Base-by-base conservation (phyloP, 2,888 invertebrate species). In the Agrilus biguttatus region DNA sequence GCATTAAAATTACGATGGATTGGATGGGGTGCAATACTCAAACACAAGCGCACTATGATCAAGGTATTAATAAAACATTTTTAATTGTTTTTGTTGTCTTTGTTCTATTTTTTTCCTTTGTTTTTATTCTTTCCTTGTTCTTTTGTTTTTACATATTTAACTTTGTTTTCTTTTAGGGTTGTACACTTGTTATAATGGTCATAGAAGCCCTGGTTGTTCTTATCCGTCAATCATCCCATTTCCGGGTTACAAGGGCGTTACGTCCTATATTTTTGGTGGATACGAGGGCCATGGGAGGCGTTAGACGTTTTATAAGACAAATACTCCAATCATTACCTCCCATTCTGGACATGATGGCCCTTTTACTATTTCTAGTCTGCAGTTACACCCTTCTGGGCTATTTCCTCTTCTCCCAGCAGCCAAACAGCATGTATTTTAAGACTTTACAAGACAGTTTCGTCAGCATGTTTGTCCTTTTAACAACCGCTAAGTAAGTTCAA, bases 221-320 rank as follows among this genome's bases (percentile, higher is more conserved):
- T 34, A 77, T 83, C 47, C 72, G 90, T 14, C 87, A 87, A 62
- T 80, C 83, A 0, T 83, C 83, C 1, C 90, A 91, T 67, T 84
- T 89, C 65, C 73, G 91, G 1, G 86, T 87, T 41, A 88, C 89
- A n/a, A 70, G 90, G 47, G 86, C 89, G 5, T 65, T 90, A 10
- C 72, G 90, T 13, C 90, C 90, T n/a, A 83, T 91, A 54, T 90
- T 90, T 68, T 66, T 91, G 36, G 81, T 90, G 39, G 89, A 90
- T 65, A 88, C 88, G 36, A 74, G 84, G 54, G 85, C 85, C 52
- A 83, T 85, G 53, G 83, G 86, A 12, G 85, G 85, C 2, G 85
- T 89, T 10, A 61, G 82, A 36, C 65, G 81, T 55, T 83, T 82
- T 55, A 81, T 83, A 37, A 62, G 83, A 49, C 87, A 90, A 49